Conservation (phyloP, 2,797 vertebrate species). For the Catamblyrhynchus diadema region DNA sequence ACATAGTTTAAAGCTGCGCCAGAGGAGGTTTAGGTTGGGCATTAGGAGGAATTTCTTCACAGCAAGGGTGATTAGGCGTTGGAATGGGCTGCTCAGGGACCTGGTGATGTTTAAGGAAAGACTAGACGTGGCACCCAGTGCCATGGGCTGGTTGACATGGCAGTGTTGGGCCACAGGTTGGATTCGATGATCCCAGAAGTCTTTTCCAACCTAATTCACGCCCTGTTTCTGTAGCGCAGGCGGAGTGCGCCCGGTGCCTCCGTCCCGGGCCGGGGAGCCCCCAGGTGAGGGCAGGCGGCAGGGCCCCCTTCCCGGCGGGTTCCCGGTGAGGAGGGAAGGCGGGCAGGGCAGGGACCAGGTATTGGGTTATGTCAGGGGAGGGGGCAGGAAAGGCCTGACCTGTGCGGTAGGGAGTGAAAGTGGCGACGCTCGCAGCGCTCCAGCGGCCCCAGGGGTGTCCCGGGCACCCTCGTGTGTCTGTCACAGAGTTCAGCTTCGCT, state of each 20-base stretch:
- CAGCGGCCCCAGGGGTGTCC: neutral
- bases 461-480: too few species aligned
- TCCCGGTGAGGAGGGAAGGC: neutral
- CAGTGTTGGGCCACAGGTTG: neutral
- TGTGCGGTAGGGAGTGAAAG: neutral
- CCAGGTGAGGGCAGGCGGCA: neutral
- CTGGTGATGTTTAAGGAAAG: neutral
- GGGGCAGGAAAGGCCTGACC: neutral
- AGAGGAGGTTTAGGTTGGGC: neutral
- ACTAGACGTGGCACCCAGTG: neutral
- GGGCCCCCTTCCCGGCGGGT: neutral
- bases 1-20: neutral
- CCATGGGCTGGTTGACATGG: neutral
- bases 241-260: neutral
- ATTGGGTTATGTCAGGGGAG: neutral
- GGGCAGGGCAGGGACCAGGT: neutral
- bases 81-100: neutral
- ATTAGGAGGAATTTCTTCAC: neutral
- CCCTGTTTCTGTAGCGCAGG: neutral
- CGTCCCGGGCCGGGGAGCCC: neutral
- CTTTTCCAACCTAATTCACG: rapidly evolving
- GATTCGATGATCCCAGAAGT: neutral
- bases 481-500: neutral
- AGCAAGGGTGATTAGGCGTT: rapidly evolving
- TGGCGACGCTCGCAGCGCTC: rapidly evolving